phyloP scores from a whole-genome alignment of 23 tunicate genomes.

The Ascidia mentula region DNA sequence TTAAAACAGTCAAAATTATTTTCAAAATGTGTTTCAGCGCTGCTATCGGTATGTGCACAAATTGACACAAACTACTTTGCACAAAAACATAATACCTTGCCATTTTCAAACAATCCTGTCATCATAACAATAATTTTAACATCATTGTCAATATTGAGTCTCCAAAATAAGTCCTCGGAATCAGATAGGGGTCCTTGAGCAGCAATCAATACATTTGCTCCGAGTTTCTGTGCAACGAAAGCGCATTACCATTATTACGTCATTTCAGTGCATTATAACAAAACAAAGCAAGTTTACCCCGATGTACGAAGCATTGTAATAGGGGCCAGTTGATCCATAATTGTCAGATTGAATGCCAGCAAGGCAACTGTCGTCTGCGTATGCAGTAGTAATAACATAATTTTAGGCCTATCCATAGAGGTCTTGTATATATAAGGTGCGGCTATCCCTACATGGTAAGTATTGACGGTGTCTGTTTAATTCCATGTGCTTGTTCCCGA shows the following conservation, averaged over 20 bases:
- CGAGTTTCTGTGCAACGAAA: background rate
- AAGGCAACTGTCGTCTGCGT: background rate
- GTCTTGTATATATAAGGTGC: too few relatives aligned
- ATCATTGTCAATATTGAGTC: background rate
- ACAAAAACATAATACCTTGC: background rate
- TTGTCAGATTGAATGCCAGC: background rate
- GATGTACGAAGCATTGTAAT: background rate
- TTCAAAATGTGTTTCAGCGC: too few relatives aligned
- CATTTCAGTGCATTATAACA: background rate
- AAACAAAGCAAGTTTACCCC: background rate
- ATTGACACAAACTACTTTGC: too few relatives aligned
- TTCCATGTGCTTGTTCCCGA: background rate
- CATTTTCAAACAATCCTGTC: background rate
- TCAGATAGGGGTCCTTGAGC: background rate
- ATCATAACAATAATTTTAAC: background rate
- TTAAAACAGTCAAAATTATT: too few relatives aligned
- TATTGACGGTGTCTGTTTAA: background rate
- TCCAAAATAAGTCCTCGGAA: background rate
- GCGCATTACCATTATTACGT: background rate
- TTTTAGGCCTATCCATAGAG: too few relatives aligned
- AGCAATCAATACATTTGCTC: background rate
- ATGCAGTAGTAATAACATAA: too few relatives aligned
- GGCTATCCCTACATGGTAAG: background rate
- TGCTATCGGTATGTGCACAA: too few relatives aligned
- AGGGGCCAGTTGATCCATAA: background rate